These are phyloP conservation scores for Fukomys damarensis DNA, from an alignment of 2,113 vertebrate species.

Conservation along the genomic window DNA sequence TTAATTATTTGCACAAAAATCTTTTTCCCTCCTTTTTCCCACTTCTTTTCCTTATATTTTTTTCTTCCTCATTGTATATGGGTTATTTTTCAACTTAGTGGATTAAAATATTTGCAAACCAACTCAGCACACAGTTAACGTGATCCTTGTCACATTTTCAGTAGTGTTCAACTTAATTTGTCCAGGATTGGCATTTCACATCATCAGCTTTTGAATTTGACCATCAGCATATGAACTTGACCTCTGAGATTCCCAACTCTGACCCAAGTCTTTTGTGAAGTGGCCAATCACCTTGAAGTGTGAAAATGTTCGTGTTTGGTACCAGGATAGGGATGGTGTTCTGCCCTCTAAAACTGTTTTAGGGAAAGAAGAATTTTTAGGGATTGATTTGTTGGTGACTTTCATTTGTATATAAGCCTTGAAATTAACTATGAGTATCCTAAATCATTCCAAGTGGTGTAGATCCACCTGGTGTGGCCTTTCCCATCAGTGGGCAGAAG, in stretches of 20 bases:
- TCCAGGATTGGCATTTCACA: not conserved
- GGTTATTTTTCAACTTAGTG: slow-evolving; percentile 39
- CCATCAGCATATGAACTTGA: not conserved
- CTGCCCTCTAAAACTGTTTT: not conserved
- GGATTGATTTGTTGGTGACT: not conserved
- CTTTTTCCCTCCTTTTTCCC: not conserved
- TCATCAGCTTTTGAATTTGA: not conserved
- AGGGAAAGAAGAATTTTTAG: not conserved
- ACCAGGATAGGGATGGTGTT: not conserved
- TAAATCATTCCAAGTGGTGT: not conserved
- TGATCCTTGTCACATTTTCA: not conserved
- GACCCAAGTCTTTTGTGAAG: not conserved
- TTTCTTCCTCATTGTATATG: not conserved
- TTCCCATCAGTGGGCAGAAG: not conserved
- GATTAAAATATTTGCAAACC: slow-evolving; percentile 39
- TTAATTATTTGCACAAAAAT: slow-evolving; percentile 50
- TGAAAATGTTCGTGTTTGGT: slow-evolving; percentile 1
- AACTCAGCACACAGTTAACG: not conserved
- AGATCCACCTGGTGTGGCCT: not conserved
- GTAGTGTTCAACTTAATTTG: not conserved
- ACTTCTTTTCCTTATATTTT: not conserved
- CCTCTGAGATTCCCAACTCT: not conserved
- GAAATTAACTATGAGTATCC: slow-evolving; percentile 20
- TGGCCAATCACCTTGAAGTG: not conserved
- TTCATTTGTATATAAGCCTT: slow-evolving; percentile 33